Evolutionary conservation across 1,140 invertebrate genomes (phyloP).

Genomic region (Drosophila elegans): DNA sequence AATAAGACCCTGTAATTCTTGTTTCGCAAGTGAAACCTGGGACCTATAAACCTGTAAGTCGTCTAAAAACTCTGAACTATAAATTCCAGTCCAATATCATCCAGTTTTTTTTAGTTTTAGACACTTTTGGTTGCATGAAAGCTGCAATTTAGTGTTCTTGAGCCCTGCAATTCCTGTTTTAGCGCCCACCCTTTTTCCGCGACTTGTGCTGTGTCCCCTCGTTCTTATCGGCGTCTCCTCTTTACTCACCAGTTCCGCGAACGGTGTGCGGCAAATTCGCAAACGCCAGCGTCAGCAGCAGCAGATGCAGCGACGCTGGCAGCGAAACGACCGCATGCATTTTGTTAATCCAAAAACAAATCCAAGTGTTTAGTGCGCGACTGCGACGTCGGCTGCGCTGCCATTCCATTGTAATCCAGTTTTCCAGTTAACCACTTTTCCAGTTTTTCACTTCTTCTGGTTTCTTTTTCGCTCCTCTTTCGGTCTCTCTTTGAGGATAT

Average conservation of each 20-base stretch:
- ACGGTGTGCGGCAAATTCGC: conserved; percentile 56
- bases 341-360: conserved; percentile 66
- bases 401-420: conserved; percentile 78
- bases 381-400: conserved; percentile 75
- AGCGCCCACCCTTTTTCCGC: conserved; percentile 2
- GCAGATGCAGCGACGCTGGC: conserved; percentile 52
- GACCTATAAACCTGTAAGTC: no score
- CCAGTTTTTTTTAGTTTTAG: no score
- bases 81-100: no score
- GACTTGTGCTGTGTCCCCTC: background rate
- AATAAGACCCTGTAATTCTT: no score
- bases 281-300: conserved; percentile 66
- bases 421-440: conserved; percentile 66
- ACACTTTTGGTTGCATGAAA: background rate
- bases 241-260: conserved; percentile 71
- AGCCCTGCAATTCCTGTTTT: conserved; percentile 11
- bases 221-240: conserved; percentile 11
- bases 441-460: conserved; percentile 33
- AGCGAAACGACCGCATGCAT: conserved; percentile 61
- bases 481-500: conserved; percentile 37
- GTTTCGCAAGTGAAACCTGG: no score
- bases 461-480: conserved; percentile 16
- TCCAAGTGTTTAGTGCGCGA: conserved; percentile 58
- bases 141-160: background rate
- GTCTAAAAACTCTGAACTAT: no score